Conservation (phyloP, 2,797 vertebrate genomes). For the Pangasius macronema region DNA sequence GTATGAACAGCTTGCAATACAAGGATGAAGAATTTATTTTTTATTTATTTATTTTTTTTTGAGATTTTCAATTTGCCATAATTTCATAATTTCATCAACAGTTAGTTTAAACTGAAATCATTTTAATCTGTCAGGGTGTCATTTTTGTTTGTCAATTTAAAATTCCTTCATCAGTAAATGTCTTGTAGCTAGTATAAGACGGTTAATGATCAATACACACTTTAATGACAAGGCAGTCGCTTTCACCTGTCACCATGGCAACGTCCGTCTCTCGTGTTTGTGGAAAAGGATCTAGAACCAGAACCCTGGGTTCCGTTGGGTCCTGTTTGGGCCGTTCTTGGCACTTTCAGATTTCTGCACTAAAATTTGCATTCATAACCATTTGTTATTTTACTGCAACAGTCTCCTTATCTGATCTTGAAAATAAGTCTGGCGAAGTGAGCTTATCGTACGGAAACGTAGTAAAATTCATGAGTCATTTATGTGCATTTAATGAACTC, state of each 20-base stretch:
- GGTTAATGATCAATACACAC: not conserved
- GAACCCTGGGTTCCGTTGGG: not conserved
- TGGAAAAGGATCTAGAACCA: not conserved
- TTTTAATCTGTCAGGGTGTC: not conserved
- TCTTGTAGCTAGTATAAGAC: not conserved
- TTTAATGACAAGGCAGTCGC: not conserved
- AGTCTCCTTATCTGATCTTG: no score
- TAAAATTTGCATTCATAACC: no score
- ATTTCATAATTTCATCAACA: no score
- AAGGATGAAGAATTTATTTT: no score
- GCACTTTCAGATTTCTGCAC: not conserved
- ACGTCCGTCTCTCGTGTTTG: not conserved
- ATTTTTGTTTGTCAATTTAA: not conserved
- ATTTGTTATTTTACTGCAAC: not conserved
- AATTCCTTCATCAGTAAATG: not conserved
- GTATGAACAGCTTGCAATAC: no score
- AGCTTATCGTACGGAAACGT: no score
- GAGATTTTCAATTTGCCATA: no score
- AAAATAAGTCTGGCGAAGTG: no score
- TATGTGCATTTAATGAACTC: conserved; percentile 2
- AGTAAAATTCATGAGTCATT: no score
- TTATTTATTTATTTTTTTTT: no score
- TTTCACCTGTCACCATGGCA: not conserved
- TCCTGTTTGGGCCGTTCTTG: not conserved
- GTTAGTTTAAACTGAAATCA: not conserved